These are phyloP conservation scores for Chelonus formosanus DNA, from an alignment of 2,888 invertebrate genomes.

Conservation along the genomic window DNA sequence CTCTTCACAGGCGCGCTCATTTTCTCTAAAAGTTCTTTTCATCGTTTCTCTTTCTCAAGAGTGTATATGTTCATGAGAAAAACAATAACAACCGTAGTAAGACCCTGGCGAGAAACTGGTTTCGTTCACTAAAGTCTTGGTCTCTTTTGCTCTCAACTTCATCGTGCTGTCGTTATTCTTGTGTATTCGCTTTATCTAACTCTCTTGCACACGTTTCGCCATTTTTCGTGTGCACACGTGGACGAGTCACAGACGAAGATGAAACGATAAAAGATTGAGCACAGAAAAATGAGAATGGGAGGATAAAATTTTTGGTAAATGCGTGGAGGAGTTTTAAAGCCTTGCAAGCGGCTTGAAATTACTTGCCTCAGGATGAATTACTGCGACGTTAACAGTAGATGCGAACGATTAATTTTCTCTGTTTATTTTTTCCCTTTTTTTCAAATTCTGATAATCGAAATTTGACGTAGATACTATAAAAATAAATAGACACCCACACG, in stretches of 20 bases:
- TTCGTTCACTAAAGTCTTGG: slow-evolving; percentile 30
- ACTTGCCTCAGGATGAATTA: slow-evolving; percentile 25
- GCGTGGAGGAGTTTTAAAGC: slow-evolving; percentile 3
- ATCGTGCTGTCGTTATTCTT: slow-evolving; percentile 14
- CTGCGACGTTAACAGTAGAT: slow-evolving; percentile 25
- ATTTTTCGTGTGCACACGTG: slow-evolving; percentile 14
- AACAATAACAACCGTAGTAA: slow-evolving; percentile 41
- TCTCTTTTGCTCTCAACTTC: slow-evolving; percentile 28
- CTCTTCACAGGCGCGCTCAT: slow-evolving; percentile 22
- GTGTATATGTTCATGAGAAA: slow-evolving; percentile 36
- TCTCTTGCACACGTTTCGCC: slow-evolving; percentile 17
- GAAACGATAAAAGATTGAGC: slow-evolving; percentile 27
- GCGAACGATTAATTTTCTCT: slow-evolving; percentile 21
- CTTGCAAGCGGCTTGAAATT: not conserved
- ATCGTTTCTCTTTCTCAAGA: slow-evolving; percentile 24
- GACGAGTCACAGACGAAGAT: slow-evolving; percentile 23
- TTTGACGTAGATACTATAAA: not conserved
- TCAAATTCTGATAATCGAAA: slow-evolving; percentile 2
- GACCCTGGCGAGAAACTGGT: slow-evolving; percentile 42
- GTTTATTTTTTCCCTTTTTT: slow-evolving; percentile 7
- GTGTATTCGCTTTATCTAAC: not conserved
- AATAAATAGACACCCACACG: slow-evolving; percentile 9
- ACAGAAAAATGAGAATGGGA: slow-evolving; percentile 33
- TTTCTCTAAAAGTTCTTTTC: slow-evolving; percentile 16
- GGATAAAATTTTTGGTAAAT: slow-evolving; percentile 24